These are phyloP conservation scores for Euschistus heros DNA, from an alignment of 1,140 invertebrate genomes.

Conservation along the genomic window DNA sequence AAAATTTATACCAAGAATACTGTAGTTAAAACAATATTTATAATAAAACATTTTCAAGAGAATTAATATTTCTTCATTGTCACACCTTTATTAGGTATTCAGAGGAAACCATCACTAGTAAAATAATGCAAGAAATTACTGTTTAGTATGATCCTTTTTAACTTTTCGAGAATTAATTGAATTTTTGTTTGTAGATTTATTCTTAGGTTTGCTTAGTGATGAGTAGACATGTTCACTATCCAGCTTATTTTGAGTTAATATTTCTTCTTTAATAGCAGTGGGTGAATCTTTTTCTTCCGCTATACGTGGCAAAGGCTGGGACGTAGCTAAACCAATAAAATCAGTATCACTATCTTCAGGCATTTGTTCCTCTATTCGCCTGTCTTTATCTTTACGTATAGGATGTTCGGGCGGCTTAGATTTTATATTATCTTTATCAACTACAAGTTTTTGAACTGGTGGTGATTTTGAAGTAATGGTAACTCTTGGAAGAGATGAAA, in stretches of 20 bases:
- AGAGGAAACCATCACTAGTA: too few relatives aligned
- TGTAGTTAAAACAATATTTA: too few relatives aligned
- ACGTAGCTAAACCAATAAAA: conserved; percentile 36
- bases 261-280: conserved; percentile 42
- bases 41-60: too few relatives aligned
- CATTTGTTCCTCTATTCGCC: conserved; percentile 10
- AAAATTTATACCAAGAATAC: too few relatives aligned
- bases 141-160: too few relatives aligned
- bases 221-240: background rate
- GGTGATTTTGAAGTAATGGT: conserved; percentile 39
- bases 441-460: conserved; percentile 34
- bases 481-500: conserved; percentile 36
- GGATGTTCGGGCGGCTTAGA: conserved; percentile 29
- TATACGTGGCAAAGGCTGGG: conserved; percentile 52
- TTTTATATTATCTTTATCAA: conserved; percentile 25
- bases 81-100: too few relatives aligned
- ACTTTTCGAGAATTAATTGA: too few relatives aligned
- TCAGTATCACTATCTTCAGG: conserved; percentile 31
- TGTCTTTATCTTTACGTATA: conserved; percentile 23
- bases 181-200: too few relatives aligned
- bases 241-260: background rate
- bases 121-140: too few relatives aligned
- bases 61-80: too few relatives aligned
- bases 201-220: too few relatives aligned
- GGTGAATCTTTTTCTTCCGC: conserved; percentile 78